A percentile compares a stretch with the other conserved stretches of the same genome.
phyloP scores from a whole-genome alignment of 2,113 vertebrate genomes.

The Poeciliopsis turrubarensis region DNA sequence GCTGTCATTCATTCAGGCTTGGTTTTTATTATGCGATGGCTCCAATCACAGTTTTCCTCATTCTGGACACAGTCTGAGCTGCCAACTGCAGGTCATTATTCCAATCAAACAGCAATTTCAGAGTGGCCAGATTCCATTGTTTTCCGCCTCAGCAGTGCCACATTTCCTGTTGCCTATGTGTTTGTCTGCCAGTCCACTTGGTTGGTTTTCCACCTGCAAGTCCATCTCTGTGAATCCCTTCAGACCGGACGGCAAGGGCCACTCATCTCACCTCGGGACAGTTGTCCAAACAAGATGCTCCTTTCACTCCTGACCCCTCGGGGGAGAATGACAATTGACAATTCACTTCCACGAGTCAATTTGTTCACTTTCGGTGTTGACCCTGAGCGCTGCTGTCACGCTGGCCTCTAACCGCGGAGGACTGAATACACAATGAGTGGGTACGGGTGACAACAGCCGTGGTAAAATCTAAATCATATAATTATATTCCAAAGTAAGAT shows the following conservation, averaged over 20 bases:
- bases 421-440: conserved; percentile 36
- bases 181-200: conserved; percentile 50
- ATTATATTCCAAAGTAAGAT: not conserved
- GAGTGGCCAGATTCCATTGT: conserved; percentile 58
- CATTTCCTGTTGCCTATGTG: conserved; percentile 28
- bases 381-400: conserved; percentile 64
- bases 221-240: conserved; percentile 42
- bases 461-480: not conserved
- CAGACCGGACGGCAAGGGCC: conserved; percentile 47
- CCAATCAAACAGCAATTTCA: conserved; percentile 56
- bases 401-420: conserved; percentile 47
- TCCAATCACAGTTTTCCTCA: conserved; percentile 33
- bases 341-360: conserved; percentile 76
- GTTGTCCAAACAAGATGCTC: conserved; percentile 74
- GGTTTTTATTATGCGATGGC: conserved; percentile 31
- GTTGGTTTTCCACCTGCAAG: conserved; percentile 6
- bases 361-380: conserved; percentile 73
- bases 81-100: conserved; percentile 58
- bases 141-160: conserved; percentile 43
- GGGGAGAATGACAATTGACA: conserved; percentile 69
- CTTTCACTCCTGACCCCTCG: conserved; percentile 70
- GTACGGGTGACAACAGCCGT: not conserved
- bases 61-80: conserved; percentile 24
- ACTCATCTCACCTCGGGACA: conserved; percentile 65
- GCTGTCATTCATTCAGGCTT: conserved; percentile 39